phyloP scores from a whole-genome alignment of 2,888 invertebrate genomes.

The Metopia argyrocephala region DNA sequence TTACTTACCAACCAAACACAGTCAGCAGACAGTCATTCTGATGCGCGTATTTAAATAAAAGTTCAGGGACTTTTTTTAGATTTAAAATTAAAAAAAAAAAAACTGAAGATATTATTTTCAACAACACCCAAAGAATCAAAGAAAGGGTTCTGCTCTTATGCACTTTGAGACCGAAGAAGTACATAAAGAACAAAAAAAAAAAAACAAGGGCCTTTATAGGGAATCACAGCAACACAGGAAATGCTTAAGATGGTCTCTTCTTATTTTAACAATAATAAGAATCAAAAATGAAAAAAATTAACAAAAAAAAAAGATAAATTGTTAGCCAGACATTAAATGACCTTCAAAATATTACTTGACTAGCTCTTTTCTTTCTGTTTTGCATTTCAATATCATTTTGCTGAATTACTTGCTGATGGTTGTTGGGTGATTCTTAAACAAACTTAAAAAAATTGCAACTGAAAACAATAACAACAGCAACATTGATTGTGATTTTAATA shows the following conservation, averaged over 20 bases:
- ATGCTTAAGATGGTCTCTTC: conserved; percentile 58
- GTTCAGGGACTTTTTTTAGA: conserved; percentile 51
- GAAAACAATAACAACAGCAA: no score
- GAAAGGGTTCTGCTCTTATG: no score
- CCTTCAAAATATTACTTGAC: conserved; percentile 63
- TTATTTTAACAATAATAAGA: conserved; percentile 31
- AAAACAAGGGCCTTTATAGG: no score
- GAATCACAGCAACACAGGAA: no score
- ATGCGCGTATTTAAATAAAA: conserved; percentile 38
- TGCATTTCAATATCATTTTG: no score
- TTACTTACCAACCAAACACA: conserved; percentile 18
- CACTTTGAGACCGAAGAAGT: no score
- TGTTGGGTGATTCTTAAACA: no score
- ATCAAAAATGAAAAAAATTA: neutral
- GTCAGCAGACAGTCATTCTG: neutral
- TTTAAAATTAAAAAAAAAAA: neutral
- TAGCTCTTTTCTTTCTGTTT: conserved; percentile 45
- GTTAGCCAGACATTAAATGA: conserved; percentile 59
- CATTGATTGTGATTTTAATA: no score
- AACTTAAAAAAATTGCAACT: no score
- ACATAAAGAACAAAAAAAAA: no score
- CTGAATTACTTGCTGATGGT: no score
- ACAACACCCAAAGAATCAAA: no score
- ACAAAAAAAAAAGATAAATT: conserved; percentile 18
- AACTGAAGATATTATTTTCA: neutral